These are phyloP conservation scores for Chrysemys picta DNA, from an alignment of 2,113 vertebrate species.

Conservation along the genomic window DNA sequence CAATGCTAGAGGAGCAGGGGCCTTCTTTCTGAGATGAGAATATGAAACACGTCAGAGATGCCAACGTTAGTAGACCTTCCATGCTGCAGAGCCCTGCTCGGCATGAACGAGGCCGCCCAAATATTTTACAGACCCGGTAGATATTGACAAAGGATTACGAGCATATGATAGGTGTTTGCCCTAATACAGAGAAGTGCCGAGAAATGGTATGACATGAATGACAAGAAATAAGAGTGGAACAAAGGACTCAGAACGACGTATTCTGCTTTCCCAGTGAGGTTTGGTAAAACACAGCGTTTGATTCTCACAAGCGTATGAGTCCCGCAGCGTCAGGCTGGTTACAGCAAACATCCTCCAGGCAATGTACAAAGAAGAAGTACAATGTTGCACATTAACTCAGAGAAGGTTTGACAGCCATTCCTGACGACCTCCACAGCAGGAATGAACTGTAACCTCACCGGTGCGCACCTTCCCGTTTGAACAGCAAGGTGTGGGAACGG, in stretches of 20 bases:
- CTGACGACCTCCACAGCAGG: background rate
- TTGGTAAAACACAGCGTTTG: background rate
- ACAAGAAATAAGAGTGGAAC: accelerated
- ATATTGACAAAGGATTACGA: background rate
- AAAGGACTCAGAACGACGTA: background rate
- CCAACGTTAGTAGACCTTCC: background rate
- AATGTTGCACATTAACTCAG: too few species aligned
- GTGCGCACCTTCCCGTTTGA: background rate
- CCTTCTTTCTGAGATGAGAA: background rate
- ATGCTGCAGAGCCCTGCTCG: background rate
- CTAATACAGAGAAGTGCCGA: background rate
- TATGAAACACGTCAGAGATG: background rate
- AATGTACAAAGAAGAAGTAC: background rate
- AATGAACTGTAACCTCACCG: background rate
- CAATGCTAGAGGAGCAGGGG: accelerated
- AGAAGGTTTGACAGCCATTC: background rate
- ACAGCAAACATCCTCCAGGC: background rate
- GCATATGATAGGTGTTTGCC: background rate
- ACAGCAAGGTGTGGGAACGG: background rate
- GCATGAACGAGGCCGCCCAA: background rate
- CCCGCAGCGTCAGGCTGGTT: background rate
- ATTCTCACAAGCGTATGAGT: too few species aligned
- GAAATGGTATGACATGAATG: background rate
- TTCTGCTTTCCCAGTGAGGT: accelerated
- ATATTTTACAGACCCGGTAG: background rate